Conservation (phyloP, 2,113 vertebrate species). For the Epinephelus fuscoguttatus region DNA sequence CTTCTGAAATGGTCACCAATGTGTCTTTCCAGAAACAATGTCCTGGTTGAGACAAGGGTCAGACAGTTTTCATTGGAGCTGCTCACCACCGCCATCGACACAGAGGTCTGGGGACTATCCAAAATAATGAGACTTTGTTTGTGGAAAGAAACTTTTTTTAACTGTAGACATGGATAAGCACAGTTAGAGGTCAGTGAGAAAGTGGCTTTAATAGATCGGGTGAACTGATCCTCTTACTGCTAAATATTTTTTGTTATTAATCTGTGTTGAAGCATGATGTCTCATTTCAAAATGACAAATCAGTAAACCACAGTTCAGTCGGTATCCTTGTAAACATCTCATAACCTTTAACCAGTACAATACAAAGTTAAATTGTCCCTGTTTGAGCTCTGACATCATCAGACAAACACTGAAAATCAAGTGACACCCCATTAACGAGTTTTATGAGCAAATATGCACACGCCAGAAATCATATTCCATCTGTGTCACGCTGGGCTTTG, state of each 20-base stretch:
- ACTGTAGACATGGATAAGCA: neutral
- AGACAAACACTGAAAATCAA: conserved; percentile 28
- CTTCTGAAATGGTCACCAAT: neutral
- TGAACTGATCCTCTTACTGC: neutral
- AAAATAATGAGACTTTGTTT: neutral
- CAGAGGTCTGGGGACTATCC: neutral
- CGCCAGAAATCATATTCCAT: conserved; percentile 18
- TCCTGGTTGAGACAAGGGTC: neutral
- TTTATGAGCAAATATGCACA: conserved; percentile 11
- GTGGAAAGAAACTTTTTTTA: conserved; percentile 6
- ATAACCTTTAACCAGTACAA: neutral
- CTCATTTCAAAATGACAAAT: neutral
- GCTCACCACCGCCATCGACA: neutral
- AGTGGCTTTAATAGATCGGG: neutral
- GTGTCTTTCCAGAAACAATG: neutral
- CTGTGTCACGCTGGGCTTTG: conserved; percentile 30
- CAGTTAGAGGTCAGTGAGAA: neutral
- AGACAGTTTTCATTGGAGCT: neutral
- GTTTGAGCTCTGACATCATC: conserved; percentile 30
- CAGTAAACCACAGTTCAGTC: neutral
- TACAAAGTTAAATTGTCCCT: neutral
- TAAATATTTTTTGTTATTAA: neutral
- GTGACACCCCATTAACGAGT: conserved; percentile 1
- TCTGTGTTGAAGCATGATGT: neutral
- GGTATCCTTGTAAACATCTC: neutral